Base-by-base conservation (phyloP, 2,888 invertebrate species). In the Bursaphelenchus okinawaensis region DNA sequence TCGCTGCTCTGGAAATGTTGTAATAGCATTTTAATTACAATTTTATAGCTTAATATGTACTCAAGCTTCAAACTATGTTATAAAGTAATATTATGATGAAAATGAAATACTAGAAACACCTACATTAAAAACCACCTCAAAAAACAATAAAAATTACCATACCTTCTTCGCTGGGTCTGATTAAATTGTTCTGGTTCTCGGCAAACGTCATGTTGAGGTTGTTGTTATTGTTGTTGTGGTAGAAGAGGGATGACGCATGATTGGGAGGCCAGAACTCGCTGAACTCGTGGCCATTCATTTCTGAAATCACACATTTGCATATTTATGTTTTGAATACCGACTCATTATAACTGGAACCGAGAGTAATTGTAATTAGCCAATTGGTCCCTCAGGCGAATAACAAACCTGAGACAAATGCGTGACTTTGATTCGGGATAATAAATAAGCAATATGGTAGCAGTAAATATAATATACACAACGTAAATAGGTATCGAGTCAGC, bases 191-290 rank as follows among this genome's bases (percentile, higher is more conserved):
- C 40, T 40, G 40, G 6, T 12, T 16, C 16, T 40, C 40, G n/a
- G 16, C 40, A 4, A 40, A 40, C 40, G 40, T 12, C 40, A 40
- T 40, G 6, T 40, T 40, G 16, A 40, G n/a, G 40, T 40, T 40
- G 40, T 40, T 40, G 40, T 40, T 40, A n/a, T 40, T 40, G n/a
- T 40, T 40, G 40, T 40, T 57, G 24, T 50, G 20, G 52, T 59
- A 59, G 51, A 59, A 59, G 9, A 59, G 24, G 6, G 60, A 59
- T n/a, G 31, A 50, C 12, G 62, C 27, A 6, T 60, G 22, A 4
- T 31, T 22, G n/a, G 68, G 65, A n/a, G 26, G 65, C 65, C 65
- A 65, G 27, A 65, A 65, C 20, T 65, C 65, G 19, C 61, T 67
- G 57, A 65, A 65, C 27, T 68, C 65, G 29, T 62, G 62, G 24